Evolutionary conservation across 2,113 vertebrate species (phyloP), one percentile per base, ranked within the genome.

Genomic region (Meles meles): DNA sequence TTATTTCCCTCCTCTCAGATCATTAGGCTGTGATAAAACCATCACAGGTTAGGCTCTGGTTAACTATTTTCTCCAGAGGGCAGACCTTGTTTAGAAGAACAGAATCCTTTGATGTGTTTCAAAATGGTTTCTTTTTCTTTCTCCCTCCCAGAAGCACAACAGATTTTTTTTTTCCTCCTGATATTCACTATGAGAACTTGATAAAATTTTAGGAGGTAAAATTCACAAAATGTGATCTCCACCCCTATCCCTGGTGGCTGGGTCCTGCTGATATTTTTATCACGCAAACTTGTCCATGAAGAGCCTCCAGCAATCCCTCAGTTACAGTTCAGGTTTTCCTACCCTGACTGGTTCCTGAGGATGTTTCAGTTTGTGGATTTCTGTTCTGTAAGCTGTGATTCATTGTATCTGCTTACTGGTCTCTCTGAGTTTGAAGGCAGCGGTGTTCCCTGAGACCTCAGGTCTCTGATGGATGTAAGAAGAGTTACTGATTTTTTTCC

Each of bases 231-330:
- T 20, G 6, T 72, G 10, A 15, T 18, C 18, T 17, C 34, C 27
- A 0, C 15, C 2, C 23, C 18, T n/a, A 3, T 2, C 34, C 29
- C 2, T 34, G 5, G 27, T 29, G 29, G 15, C 23, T 17, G 25
- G 49, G 17, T 67, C 12, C 29, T 29, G 11, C 11, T 55, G 5
- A 25, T 29, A 80, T 14, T 57, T 84, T 76, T 83, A 14, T 95
- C 88, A 18, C 23, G 67, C 37, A n/a, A 13, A 47, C 37, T 44
- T 59, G 31, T 90, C 13, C 6, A 6, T 6, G 1, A 31, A 25
- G 37, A 47, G 15, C 23, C 31, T 79, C 17, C 42, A 55, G 47
- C n/a, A 67, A 47, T 77, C 63, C 39, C 21, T 44, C 87, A n/a
- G 12, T 55, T n/a, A 55, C 5, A 25, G 37, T 79, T 57, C 31